Percentiles rank a stretch among this genome's conserved stretches.
phyloP scores from a whole-genome alignment of 2,888 invertebrate genomes.

The Drosophila fulvimacula region DNA sequence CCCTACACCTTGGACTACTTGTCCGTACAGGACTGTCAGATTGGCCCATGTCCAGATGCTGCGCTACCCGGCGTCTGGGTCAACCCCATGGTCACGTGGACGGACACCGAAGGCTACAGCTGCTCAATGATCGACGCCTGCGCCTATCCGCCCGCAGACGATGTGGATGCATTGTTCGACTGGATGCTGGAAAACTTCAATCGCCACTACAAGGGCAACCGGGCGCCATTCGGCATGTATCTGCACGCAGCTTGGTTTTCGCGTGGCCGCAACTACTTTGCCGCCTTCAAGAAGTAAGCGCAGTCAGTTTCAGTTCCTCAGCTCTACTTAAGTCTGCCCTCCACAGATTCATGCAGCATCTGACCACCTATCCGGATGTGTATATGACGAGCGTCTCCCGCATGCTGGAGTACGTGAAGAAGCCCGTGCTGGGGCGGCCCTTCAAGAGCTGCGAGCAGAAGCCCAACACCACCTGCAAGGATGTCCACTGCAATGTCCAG shows the following conservation, averaged over 20 bases:
- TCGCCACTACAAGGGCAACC: conserved; percentile 87
- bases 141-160: conserved; percentile 84
- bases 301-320: too few species aligned
- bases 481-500: conserved; percentile 76
- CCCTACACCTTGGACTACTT: conserved; percentile 88
- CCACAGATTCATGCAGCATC: conserved; percentile 86
- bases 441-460: conserved; percentile 77
- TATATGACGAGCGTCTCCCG: conserved; percentile 86
- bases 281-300: conserved; percentile 85
- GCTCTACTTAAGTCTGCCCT: conserved; percentile 53
- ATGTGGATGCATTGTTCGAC: conserved; percentile 85
- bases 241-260: conserved; percentile 89
- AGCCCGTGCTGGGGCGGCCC: conserved; percentile 80
- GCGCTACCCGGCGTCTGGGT: conserved; percentile 87
- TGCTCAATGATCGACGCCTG: conserved; percentile 88
- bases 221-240: conserved; percentile 89
- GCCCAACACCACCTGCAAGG: conserved; percentile 67
- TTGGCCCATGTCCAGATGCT: conserved; percentile 86
- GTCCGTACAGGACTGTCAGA: conserved; percentile 86
- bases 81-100: conserved; percentile 87
- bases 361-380: conserved; percentile 86
- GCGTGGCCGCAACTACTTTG: conserved; percentile 84
- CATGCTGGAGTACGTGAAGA: conserved; percentile 79
- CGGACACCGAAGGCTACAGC: conserved; percentile 84
- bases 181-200: conserved; percentile 88